Evolutionary conservation across 2,113 vertebrate species (phyloP).

Genomic region (Phalacrocorax brasilianus): DNA sequence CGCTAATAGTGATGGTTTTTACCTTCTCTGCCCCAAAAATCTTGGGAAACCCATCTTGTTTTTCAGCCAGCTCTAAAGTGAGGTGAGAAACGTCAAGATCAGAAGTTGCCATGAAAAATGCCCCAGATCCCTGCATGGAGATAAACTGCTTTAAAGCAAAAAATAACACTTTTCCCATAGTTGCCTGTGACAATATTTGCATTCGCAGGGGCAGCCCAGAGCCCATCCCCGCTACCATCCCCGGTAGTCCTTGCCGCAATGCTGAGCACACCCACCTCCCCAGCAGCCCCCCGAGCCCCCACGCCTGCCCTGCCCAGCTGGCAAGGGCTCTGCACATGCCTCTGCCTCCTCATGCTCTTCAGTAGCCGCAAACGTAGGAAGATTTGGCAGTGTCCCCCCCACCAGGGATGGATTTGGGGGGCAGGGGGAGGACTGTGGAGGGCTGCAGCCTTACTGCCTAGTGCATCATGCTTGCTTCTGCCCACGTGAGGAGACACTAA

Average conservation of each 20-base stretch:
- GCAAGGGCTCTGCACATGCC: accelerated
- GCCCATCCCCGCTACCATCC: background rate
- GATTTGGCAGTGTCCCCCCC: background rate
- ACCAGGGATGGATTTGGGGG: background rate
- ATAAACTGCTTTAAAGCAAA: background rate
- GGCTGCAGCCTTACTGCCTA: background rate
- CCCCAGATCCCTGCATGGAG: background rate
- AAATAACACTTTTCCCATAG: background rate
- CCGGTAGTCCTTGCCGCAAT: accelerated
- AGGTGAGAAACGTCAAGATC: background rate
- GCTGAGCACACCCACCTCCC: background rate
- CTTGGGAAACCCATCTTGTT: background rate
- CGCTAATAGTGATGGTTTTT: background rate
- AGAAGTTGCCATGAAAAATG: background rate
- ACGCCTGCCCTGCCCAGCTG: accelerated
- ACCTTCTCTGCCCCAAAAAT: background rate
- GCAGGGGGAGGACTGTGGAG: background rate
- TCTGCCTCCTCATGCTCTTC: background rate
- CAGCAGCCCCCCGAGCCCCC: background rate
- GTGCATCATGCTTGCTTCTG: background rate
- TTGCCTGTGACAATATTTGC: background rate
- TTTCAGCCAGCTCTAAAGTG: background rate
- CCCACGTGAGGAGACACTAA: background rate
- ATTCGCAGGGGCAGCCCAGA: background rate
- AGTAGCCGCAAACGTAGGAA: background rate